Evolutionary conservation across 2,113 vertebrate genomes (phyloP).

Genomic region (Casuarius casuarius): DNA sequence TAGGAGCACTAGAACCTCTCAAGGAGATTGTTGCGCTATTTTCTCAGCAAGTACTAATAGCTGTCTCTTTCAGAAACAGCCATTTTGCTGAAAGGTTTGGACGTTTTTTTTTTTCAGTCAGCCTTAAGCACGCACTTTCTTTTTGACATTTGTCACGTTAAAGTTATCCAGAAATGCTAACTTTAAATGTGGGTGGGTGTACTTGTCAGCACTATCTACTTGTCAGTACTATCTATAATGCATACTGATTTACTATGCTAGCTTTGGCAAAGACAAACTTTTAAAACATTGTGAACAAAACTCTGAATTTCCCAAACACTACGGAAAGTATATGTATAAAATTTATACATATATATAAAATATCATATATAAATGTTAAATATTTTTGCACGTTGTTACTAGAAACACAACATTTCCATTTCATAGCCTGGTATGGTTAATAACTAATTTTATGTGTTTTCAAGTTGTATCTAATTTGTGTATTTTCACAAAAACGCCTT

Average conservation of each 20-base stretch:
- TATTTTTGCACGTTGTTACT: not conserved
- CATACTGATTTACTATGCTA: not conserved
- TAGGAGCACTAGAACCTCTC: not conserved
- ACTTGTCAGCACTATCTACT: not conserved
- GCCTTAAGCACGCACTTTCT: not conserved
- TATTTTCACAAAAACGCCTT: not conserved
- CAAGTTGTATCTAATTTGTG: not conserved
- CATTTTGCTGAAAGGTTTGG: not conserved
- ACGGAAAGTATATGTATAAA: not conserved
- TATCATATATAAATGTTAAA: not conserved
- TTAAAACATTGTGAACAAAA: not conserved
- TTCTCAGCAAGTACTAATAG: not conserved
- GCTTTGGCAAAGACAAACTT: not conserved
- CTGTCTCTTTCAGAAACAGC: not conserved
- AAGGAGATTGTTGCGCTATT: not conserved
- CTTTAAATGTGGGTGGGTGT: not conserved
- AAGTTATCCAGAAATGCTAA: not conserved
- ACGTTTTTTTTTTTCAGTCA: not conserved
- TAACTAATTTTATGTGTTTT: not conserved
- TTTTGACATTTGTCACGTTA: not conserved
- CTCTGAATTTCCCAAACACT: not conserved
- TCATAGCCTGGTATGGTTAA: not conserved
- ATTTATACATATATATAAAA: not conserved
- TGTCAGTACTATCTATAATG: not conserved
- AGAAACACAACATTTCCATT: not conserved